Evolutionary conservation across 1,140 invertebrate species (phyloP), one percentile per base, ranked within the genome.

Genomic region (Euura saliciscinereae): DNA sequence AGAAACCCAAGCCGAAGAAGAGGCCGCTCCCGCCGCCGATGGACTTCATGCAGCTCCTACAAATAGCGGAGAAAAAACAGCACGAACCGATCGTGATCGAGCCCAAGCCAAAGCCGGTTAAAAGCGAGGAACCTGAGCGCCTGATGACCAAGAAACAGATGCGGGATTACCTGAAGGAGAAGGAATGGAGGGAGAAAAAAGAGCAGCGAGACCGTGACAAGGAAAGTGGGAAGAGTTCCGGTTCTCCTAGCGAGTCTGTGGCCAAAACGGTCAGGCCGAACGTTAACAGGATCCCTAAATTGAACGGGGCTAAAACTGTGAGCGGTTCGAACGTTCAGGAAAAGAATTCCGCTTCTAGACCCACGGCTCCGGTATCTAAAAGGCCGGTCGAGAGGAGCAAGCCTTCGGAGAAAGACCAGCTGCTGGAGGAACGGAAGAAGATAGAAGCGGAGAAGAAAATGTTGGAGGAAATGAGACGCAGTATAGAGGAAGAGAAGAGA

Each of bases 31-130:
- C 94, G 45, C 94, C 94, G 2, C 91, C 92, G 11, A 90, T 95
- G 82, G 91, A 94, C 84, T 96, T 94, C 79, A 85, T 89, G 75
- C 89, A 93, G 66, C 78, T 97, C 28, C 79, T 97, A 0, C 94
- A 95, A 83, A 83, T 97, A 11, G 95, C 95, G 6, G 93, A 94
- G 76, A 90, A 95, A 81, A 96, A 97, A 81, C 94, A 96, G 76
- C 89, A 91, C 83, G 94, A 96, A 83, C 94, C 95, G 1, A 85
- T 96, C 45, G 82, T 91, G 10, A 81, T 89, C 46, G 90, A 92
- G 78, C 87, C 90, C 66, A 91, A 92, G 75, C 80, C 85, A 72
- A 92, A 91, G 82, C 81, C 84, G 42, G 88, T 89, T 77, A 84
- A 80, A 74, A 80, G 84, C 68, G 89, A 91, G 66, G 93, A 93